phyloP scores from a whole-genome alignment of 2,113 vertebrate genomes.

The Microtus ochrogaster region DNA sequence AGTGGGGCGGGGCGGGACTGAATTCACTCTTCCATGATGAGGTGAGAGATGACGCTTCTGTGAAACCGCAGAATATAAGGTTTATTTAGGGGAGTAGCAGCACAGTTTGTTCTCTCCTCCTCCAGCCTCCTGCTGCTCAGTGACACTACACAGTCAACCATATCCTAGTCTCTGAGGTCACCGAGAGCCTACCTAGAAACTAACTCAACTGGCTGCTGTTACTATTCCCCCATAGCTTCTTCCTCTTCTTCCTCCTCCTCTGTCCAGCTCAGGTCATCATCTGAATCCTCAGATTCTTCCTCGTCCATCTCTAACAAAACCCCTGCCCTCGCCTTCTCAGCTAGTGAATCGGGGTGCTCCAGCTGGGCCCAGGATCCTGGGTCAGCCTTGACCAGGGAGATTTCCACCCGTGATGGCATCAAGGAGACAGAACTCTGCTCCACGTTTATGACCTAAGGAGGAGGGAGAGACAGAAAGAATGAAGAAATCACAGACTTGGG shows the following conservation, averaged over 20 bases:
- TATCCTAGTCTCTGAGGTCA: slow-evolving; percentile 42
- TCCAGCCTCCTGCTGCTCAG: slow-evolving; percentile 57
- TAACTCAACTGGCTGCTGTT: neutral
- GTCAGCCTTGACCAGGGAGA: slow-evolving; percentile 91
- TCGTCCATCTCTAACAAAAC: slow-evolving; percentile 49
- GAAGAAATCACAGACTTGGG: slow-evolving; percentile 33
- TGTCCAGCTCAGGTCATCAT: slow-evolving; percentile 88
- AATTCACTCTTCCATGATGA: slow-evolving; percentile 48
- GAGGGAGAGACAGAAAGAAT: slow-evolving; percentile 59
- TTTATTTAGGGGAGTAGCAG: slow-evolving; percentile 73
- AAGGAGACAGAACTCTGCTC: slow-evolving; percentile 91
- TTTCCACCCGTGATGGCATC: slow-evolving; percentile 95
- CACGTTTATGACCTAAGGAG: slow-evolving; percentile 89
- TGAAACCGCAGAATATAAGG: slow-evolving; percentile 71
- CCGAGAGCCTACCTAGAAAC: slow-evolving; percentile 6
- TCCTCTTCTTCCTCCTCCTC: slow-evolving; percentile 87
- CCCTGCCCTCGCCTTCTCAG: slow-evolving; percentile 69
- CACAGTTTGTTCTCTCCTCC: slow-evolving; percentile 57
- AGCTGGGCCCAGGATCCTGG: slow-evolving; percentile 93
- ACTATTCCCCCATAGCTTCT: slow-evolving; percentile 74
- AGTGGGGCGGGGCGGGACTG: neutral
- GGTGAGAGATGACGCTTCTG: slow-evolving; percentile 72
- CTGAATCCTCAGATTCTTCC: slow-evolving; percentile 79
- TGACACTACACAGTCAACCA: slow-evolving; percentile 43
- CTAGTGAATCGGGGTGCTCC: slow-evolving; percentile 88